phyloP scores from a whole-genome alignment of 2,113 vertebrate genomes.

The Pantherophis guttatus region DNA sequence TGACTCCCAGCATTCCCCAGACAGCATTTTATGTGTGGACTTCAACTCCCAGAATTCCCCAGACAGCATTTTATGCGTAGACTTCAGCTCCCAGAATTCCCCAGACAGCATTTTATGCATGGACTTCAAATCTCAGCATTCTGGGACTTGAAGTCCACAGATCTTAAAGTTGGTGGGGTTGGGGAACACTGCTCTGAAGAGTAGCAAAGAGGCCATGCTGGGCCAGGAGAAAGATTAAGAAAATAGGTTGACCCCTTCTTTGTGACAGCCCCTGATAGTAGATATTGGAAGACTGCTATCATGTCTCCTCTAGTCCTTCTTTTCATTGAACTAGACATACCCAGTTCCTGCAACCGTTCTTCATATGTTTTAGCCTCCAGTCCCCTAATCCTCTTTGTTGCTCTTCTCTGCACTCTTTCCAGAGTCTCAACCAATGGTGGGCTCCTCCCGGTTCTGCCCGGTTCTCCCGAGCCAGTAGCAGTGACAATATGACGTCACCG shows the following conservation, averaged over 20 bases:
- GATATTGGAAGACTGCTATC: neutral
- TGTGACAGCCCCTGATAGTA: neutral
- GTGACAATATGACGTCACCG: no score
- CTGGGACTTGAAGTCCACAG: neutral
- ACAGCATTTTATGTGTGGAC: neutral
- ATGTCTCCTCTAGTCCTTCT: neutral
- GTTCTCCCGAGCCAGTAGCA: no score
- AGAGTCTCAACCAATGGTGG: neutral
- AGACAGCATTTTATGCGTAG: neutral
- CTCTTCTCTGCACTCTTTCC: no score
- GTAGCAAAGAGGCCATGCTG: no score
- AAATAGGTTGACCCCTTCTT: neutral
- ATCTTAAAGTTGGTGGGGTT: neutral
- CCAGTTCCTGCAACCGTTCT: no score
- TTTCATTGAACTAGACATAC: neutral
- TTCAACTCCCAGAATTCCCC: neutral
- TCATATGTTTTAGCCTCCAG: no score
- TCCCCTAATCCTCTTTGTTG: no score
- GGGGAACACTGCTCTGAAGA: neutral
- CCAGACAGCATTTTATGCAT: neutral
- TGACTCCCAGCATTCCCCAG: neutral
- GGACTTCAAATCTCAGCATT: neutral
- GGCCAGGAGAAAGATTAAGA: neutral
- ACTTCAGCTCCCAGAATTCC: neutral
- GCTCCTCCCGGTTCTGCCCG: no score